Evolutionary conservation across 2,113 vertebrate species (phyloP), one percentile per base, ranked within the genome.

Genomic region (Oncorhynchus keta): DNA sequence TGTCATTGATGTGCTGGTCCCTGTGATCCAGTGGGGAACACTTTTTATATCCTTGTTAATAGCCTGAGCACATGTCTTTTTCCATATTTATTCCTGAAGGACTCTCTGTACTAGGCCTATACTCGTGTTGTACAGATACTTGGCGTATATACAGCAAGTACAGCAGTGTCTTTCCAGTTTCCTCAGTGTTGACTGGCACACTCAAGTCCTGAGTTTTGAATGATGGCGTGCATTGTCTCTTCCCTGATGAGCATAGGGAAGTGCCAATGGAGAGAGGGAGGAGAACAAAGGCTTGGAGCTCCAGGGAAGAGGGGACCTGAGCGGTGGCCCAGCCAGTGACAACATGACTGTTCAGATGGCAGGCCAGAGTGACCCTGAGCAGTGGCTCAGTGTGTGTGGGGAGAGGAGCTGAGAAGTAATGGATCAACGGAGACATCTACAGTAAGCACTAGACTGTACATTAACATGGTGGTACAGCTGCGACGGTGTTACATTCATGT

Each of bases 381-480:
- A 70, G 62, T 75, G 81, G 75, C 75, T 77, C 70, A n/a, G 77
- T 68, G 39, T 11, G 12, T 3, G 45, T 30, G 67, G 1, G 26
- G 45, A 32, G 70, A 79, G 49, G 80, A 70, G n/a, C 68, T 80
- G 83, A 87, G 30, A 4, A 32, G 30, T 16, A 76, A 73, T 55
- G 78, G 70, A 73, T 78, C 70, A 67, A 76, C 67, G 18, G 59
- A 78, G n/a, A 64, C 69, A 5, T 68, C 80, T 82, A 84, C 85
- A 79, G 89, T 92, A 86, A 90, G 92, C 9, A 72, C 73, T 71
- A 39, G 16, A 67, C 5, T 20, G 18, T 28, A 48, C 11, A 48
- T 18, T 68, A 35, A 45, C 18, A 28, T 39, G 30, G 22, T 26
- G 12, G 26, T 62, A 62, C 6, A 16, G 2, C 59, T 22, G 18